Conservation (phyloP, 2,797 vertebrate genomes). For the Sebastes kiyomatsui region DNA sequence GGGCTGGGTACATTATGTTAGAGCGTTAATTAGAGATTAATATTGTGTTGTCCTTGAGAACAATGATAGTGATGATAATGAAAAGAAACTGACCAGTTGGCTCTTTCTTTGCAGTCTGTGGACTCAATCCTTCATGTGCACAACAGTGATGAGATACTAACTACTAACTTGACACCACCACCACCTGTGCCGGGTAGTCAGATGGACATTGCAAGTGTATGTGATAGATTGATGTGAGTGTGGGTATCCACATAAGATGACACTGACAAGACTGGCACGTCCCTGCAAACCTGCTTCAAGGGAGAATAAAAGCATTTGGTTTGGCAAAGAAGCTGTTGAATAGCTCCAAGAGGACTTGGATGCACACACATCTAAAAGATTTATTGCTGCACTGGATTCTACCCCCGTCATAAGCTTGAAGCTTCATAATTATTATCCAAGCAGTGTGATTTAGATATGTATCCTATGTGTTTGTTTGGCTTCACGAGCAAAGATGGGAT, state of each 20-base stretch:
- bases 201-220: conserved; percentile 49
- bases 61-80: not conserved
- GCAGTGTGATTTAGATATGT: conserved; percentile 40
- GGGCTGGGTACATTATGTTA: not conserved
- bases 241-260: conserved; percentile 51
- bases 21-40: not conserved
- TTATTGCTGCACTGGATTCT: conserved; percentile 43
- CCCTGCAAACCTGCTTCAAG: conserved; percentile 37
- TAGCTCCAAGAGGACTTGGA: conserved; percentile 37
- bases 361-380: conserved; percentile 28
- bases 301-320: conserved; percentile 47
- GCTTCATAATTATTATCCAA: conserved; percentile 28
- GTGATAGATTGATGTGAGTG: conserved; percentile 71
- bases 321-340: conserved; percentile 38
- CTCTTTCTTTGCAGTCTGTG: conserved; percentile 23
- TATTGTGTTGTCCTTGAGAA: not conserved
- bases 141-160: conserved; percentile 38
- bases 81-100: not conserved
- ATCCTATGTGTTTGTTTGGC: conserved; percentile 61
- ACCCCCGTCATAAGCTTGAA: conserved; percentile 6
- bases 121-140: conserved; percentile 23
- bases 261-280: conserved; percentile 30
- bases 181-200: conserved; percentile 77
- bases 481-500: conserved; percentile 59
- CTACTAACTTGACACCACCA: conserved; percentile 68